Evolutionary conservation across 2,113 vertebrate species (phyloP), one percentile per base, ranked within the genome.

Genomic region (Prinia subflava): DNA sequence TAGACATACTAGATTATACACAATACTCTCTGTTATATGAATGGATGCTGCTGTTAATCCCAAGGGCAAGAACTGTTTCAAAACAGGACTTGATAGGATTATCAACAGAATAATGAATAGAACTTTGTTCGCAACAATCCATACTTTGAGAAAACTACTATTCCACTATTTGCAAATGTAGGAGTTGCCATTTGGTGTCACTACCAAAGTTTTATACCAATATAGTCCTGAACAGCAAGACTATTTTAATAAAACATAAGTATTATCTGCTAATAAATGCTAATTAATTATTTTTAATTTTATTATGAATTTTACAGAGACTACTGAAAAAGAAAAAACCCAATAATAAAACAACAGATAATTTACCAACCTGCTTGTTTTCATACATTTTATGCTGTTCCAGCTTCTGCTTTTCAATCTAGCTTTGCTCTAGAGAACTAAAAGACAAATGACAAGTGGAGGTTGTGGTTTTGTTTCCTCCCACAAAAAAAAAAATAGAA

Each of bases 161-260:
- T n/a, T 42, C 11, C 4, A 24, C 31, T 52, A 1, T 3, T 50
- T 60, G 33, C 9, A 85, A 46, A 31, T 13, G 4, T 35, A 52
- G 47, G 56, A 79, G 30, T 9, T 42, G 19, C 15, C 21, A 42
- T 35, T 8, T 33, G 33, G 31, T 55, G 10, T 13, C 12, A 19
- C 21, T 52, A 16, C 2, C 8, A 1, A 52, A 42, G 17, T 47
- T 90, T 71, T 33, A 35, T 24, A 65, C 4, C 6, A 7, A 5
- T 22, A 18, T 11, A 39, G 5, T 42, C 20, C 12, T 27, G 21
- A 71, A 25, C 4, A 4, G 21, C 23, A 4, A 2, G 42, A 28
- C 7, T 9, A 37, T 39, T 60, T 57, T n/a, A 15, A 47, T 52
- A 57, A 62, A 30, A 24, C 0, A 0, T 20, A n/a, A 76, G 4